Percentiles rank a stretch among this genome's conserved stretches.
These are phyloP conservation scores for Psittacula cyanocephala DNA, from an alignment of 2,113 vertebrate genomes.

Conservation along the genomic window DNA sequence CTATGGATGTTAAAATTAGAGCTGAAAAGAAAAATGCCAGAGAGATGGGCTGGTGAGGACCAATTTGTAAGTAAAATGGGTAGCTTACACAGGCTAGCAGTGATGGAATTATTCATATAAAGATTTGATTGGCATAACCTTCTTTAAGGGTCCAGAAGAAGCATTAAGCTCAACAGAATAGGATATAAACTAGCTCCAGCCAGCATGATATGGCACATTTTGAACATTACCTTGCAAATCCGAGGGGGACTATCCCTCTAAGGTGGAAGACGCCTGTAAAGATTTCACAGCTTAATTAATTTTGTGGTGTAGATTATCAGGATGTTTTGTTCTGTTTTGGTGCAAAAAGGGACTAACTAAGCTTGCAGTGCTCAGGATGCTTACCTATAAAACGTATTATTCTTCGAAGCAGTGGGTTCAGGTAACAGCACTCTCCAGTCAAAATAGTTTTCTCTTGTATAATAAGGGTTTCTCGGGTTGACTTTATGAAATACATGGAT, in stretches of 20 bases:
- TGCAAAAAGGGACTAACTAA: background rate
- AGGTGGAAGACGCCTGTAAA: conserved; percentile 35
- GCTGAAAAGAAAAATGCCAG: conserved; percentile 14
- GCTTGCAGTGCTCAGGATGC: background rate
- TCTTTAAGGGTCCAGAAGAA: conserved; percentile 28
- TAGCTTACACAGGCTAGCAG: conserved; percentile 5
- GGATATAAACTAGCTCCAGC: background rate
- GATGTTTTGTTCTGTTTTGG: background rate
- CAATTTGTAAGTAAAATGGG: conserved; percentile 34
- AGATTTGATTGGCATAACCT: background rate
- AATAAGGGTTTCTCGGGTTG: conserved; percentile 90
- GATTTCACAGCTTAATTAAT: conserved; percentile 30
- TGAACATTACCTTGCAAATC: conserved; percentile 30
- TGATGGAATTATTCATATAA: conserved; percentile 9
- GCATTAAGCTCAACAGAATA: conserved; percentile 22
- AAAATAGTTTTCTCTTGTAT: conserved; percentile 96
- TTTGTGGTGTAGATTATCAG: background rate
- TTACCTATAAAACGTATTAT: conserved; percentile 95
- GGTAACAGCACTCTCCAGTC: conserved; percentile 97
- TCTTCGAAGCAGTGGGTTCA: conserved; percentile 94
- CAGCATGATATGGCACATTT: conserved; percentile 11
- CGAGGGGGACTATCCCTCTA: conserved; percentile 3
- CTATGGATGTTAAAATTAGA: conserved; percentile 29
- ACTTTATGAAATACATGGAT: conserved; percentile 97
- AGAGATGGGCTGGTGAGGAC: conserved; percentile 11